Base-by-base conservation (phyloP, 2,888 invertebrate genomes). In the Ectobius pallidus region DNA sequence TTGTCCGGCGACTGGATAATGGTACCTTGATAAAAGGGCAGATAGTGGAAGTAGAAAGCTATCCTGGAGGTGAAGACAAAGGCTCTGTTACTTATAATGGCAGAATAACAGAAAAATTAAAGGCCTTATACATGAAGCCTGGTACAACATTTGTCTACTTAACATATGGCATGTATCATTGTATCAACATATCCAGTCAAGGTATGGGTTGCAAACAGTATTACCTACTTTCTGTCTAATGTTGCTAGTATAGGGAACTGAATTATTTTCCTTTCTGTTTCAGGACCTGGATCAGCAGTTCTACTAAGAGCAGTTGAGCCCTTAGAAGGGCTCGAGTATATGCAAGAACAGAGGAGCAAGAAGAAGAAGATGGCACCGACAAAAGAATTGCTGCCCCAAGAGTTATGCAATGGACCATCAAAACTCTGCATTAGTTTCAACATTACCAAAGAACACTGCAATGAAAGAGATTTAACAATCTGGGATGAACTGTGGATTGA, bases 21-120 rank as follows among this genome's bases (percentile, higher is more conserved):
- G 86, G 86, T 16, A 80, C 82, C 58, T 76, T 88, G 55, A 76
- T 91, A 25, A 86, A 85, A 79, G 91, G 90, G 18, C 83, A 83
- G 76, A 91, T 92, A 76, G 90, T 92, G 1, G 92, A 92, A 83
- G 91, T 91, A 0, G 92, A 92, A 82, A 87, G 89, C 72, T 92
- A 92, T 79, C 82, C 89, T 18, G 92, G 92, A 14, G 84, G 82
- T 25, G 84, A 87, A 71, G 92, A 92, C 81, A 87, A 87, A 81
- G 91, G 90, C 16, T 90, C 90, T 0, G 87, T 89, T 77, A 87
- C 90, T 0, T 90, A 85, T 79, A 80, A 82, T 30, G 84, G 84
- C 2, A 89, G 87, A 80, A 80, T 85, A 75, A 91, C 92, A 0
- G 83, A 85, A 3, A 82, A 87, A 76, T 91, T 89, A 79, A 85